Conservation (phyloP, 2,797 vertebrate species). For the Buceros bicornis region DNA sequence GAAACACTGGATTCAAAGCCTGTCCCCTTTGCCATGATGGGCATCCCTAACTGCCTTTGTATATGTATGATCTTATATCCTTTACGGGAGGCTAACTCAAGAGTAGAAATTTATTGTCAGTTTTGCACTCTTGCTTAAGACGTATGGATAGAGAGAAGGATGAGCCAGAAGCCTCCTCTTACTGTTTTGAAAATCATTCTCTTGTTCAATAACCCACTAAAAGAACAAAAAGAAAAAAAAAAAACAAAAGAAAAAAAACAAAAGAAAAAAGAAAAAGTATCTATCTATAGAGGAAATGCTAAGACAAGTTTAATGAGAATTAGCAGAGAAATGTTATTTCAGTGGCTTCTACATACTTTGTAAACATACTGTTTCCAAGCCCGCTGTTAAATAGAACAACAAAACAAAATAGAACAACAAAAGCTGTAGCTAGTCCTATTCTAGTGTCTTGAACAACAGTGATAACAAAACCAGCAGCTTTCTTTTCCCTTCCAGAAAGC, state of each 20-base stretch:
- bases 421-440: background rate
- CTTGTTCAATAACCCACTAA: background rate
- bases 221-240: too few species aligned
- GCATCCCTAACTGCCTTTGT: background rate
- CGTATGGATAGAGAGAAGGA: constrained; percentile 10
- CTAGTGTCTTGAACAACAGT: background rate
- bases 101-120: background rate
- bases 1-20: background rate
- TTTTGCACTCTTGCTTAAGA: background rate
- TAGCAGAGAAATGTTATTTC: background rate
- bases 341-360: background rate
- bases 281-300: background rate
- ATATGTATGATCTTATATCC: background rate
- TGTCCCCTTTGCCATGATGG: background rate
- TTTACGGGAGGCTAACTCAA: background rate
- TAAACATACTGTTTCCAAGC: background rate
- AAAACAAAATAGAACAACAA: background rate
- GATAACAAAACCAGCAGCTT: constrained; percentile 10
- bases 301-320: background rate
- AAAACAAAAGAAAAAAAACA: too few species aligned
- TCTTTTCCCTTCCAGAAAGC: constrained; percentile 23
- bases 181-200: constrained; percentile 13
- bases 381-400: background rate
- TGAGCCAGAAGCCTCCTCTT: background rate
- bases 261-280: background rate